These are phyloP conservation scores for Spilosoma lubricipeda DNA, from an alignment of 2,888 invertebrate species.

Conservation along the genomic window DNA sequence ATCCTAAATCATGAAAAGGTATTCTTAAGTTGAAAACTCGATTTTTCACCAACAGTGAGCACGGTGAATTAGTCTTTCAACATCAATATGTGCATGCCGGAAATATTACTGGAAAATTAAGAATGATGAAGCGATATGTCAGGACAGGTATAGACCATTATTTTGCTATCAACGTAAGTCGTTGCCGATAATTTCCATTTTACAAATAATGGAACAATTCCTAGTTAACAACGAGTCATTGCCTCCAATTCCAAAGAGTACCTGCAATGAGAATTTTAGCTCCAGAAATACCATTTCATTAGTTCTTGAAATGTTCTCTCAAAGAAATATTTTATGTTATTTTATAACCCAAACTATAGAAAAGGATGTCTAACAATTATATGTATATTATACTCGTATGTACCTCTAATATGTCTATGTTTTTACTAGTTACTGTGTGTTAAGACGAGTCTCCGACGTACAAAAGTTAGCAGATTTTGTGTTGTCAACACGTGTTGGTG, in stretches of 20 bases:
- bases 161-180: background rate
- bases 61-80: background rate
- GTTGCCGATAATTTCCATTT: background rate
- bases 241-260: background rate
- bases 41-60: no score
- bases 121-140: background rate
- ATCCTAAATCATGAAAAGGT: background rate
- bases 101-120: background rate
- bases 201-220: background rate
- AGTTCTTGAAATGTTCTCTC: background rate
- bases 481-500: no score
- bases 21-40: background rate
- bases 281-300: background rate
- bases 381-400: no score
- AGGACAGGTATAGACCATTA: background rate
- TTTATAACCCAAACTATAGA: background rate
- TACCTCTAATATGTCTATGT: background rate
- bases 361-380: background rate
- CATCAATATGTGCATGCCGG: background rate
- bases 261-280: background rate
- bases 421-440: background rate
- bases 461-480: no score
- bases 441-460: no score
- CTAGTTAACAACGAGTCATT: background rate
- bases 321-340: background rate